Conservation (phyloP, 2,797 vertebrate genomes). For the Cossypha niveicapilla region DNA sequence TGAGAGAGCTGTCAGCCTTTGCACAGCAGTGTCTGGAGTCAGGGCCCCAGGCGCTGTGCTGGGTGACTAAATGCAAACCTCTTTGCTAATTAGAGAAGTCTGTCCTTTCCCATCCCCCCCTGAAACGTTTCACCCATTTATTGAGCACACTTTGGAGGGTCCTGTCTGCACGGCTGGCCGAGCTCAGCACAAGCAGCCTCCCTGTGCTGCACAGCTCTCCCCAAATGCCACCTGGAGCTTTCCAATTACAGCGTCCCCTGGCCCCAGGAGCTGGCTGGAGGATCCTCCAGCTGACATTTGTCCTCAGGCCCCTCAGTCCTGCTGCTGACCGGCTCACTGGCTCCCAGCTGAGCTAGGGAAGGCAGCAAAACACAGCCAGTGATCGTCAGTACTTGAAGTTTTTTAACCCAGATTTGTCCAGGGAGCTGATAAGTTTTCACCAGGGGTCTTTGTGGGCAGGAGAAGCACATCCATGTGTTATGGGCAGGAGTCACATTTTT, state of each 20-base stretch:
- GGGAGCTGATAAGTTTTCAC: slow-evolving; percentile 19
- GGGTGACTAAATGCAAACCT: slow-evolving; percentile 62
- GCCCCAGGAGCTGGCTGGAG: background rate
- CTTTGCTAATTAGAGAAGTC: slow-evolving; percentile 47
- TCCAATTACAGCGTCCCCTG: background rate
- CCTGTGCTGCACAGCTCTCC: background rate
- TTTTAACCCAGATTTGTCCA: slow-evolving; percentile 16
- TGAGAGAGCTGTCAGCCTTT: slow-evolving; percentile 56
- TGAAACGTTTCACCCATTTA: background rate
- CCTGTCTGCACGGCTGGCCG: background rate
- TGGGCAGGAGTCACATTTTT: background rate
- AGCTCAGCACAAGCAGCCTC: background rate
- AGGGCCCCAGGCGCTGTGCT: slow-evolving; percentile 10
- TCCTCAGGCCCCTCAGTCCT: slow-evolving; percentile 38
- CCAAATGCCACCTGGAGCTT: background rate
- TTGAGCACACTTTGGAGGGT: background rate
- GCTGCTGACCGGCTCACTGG: background rate
- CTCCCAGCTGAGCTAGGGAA: slow-evolving; percentile 16
- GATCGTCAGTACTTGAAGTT: background rate
- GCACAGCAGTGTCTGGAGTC: slow-evolving; percentile 39
- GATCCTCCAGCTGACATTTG: slow-evolving; percentile 42
- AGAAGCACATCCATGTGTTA: background rate
- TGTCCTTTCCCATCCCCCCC: slow-evolving; percentile 31
- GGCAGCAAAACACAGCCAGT: background rate
- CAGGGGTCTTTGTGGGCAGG: background rate